Evolutionary conservation across 2,888 invertebrate genomes (phyloP), one percentile per base, ranked within the genome.

Genomic region (Himalopsyche tibetana): DNA sequence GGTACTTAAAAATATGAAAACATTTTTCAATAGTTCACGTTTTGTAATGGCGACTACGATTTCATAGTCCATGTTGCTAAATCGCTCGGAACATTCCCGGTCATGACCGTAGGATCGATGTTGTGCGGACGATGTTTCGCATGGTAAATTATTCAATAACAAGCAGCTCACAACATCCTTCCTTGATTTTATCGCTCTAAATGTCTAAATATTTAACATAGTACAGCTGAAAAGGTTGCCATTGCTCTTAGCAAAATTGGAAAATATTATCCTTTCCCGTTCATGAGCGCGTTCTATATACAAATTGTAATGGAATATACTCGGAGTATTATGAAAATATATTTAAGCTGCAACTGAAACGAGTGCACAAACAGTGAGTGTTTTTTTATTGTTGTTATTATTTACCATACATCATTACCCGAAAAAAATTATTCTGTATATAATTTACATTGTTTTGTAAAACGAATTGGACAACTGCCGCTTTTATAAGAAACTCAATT

Each of bases 121-220:
- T 51, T 42, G 28, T 51, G n/a, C 80, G 80, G n/a, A 45, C 42
- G 19, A 42, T 45, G 42, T 42, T 51, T 80, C 17, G 28, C 74
- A 38, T 74, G 40, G 80, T 80, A 51, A 80, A 80, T 80, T 80
- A 80, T 80, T 80, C 80, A 80, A 80, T 80, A 80, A 80, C 74
- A 74, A 74, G 38, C 74, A 15, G 36, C 74, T 28, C 36, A 36
- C 36, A 74, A 74, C 74, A 74, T 74, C 74, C 74, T 74, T 36
- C 36, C 38, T 38, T 15, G 74, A 74, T 74, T 74, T 74, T 74
- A 74, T 74, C 74, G 74, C 15, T 15, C 28, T 74, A 74, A 36
- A 74, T 15, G 28, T 74, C 38, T 69, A 69, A 69, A 69, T 69
- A 69, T 69, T 69, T 74, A 74, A 74, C 74, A 74, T 74, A 4